phyloP scores from a whole-genome alignment of 2,113 vertebrate species.

The Hipposideros armiger region DNA sequence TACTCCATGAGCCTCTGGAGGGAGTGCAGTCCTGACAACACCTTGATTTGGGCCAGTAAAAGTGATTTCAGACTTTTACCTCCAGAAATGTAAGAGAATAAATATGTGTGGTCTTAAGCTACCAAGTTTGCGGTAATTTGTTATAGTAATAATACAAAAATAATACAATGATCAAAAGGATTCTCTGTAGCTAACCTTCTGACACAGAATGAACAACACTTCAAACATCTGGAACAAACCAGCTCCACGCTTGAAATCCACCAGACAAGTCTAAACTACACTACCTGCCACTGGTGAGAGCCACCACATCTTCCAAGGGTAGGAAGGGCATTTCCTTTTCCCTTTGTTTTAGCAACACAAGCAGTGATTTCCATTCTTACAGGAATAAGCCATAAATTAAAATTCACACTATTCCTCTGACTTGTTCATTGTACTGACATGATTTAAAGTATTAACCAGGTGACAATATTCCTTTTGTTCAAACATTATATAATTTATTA shows the following conservation, averaged over 20 bases:
- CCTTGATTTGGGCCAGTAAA: neutral
- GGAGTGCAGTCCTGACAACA: neutral
- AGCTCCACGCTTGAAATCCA: neutral
- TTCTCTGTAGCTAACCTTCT: neutral
- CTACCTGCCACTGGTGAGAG: neutral
- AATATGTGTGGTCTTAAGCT: neutral
- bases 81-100: conserved; percentile 18
- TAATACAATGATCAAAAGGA: neutral
- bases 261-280: neutral
- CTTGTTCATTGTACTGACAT: neutral
- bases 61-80: neutral
- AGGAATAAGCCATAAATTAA: conserved; percentile 10
- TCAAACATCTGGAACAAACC: neutral
- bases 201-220: neutral
- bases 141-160: neutral
- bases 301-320: neutral
- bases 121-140: neutral
- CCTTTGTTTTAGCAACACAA: conserved; percentile 1
- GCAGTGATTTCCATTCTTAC: conserved; percentile 4
- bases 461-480: conserved; percentile 27
- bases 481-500: conserved; percentile 38
- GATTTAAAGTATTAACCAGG: neutral
- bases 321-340: neutral
- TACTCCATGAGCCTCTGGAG: neutral
- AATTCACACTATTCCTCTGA: neutral